Percentiles rank a stretch among this genome's conserved stretches.
Conservation (phyloP, 2,797 vertebrate genomes). For the Helicolenus hilgendorfi region DNA sequence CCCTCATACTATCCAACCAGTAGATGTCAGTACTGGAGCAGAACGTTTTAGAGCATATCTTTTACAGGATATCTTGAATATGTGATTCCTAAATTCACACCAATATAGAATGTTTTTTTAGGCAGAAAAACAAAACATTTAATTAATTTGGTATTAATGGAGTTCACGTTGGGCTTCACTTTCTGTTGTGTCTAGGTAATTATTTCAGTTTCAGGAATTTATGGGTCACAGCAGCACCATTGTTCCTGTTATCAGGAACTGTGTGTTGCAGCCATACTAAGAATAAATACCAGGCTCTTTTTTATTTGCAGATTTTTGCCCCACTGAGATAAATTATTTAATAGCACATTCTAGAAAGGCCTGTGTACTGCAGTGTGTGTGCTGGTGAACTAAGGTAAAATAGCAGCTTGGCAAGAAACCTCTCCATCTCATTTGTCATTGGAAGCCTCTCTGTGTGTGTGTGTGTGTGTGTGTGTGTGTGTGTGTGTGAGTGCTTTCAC, state of each 20-base stretch:
- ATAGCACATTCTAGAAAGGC: neutral
- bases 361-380: neutral
- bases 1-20: constrained; percentile 13
- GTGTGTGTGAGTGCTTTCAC: constrained; percentile 54
- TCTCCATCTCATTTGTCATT: constrained; percentile 56
- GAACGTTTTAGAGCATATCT: neutral
- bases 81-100: neutral
- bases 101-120: neutral
- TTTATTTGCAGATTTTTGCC: constrained; percentile 36
- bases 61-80: neutral
- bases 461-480: constrained; percentile 1
- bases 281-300: constrained; percentile 4
- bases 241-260: constrained; percentile 44
- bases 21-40: constrained; percentile 47
- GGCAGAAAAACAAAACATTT: neutral
- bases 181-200: neutral
- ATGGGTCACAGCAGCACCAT: constrained; percentile 5
- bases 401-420: constrained; percentile 21
- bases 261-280: constrained; percentile 3
- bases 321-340: constrained; percentile 39
- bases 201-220: constrained; percentile 37
- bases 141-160: neutral
- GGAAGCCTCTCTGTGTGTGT: constrained; percentile 28
- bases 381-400: constrained; percentile 24
- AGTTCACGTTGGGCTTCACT: neutral